Evolutionary conservation across 2,113 vertebrate genomes (phyloP).

Genomic region (Dasyornis broadbenti): DNA sequence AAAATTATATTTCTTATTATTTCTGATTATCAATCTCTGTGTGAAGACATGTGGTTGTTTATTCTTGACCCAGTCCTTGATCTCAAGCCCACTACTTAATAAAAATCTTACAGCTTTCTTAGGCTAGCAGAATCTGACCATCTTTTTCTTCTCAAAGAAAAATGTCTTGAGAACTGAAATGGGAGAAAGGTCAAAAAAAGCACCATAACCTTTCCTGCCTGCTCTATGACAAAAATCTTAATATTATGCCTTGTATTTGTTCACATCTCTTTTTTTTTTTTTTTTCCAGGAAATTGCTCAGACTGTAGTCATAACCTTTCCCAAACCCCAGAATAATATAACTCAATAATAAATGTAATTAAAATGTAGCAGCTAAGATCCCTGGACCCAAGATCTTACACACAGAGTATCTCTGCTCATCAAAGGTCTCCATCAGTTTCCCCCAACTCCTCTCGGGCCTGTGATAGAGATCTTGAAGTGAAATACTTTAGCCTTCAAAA

Average conservation of each 20-base stretch:
- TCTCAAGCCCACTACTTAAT: background rate
- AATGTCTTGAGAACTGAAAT: background rate
- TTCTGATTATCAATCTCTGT: background rate
- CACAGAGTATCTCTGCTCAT: background rate
- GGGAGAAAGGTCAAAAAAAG: background rate
- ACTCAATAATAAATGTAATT: conserved; percentile 13
- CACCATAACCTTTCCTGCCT: background rate
- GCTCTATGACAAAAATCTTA: background rate
- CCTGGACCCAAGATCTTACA: background rate
- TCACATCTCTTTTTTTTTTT: background rate
- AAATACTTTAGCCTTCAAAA: background rate
- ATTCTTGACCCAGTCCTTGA: background rate
- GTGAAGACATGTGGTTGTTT: background rate
- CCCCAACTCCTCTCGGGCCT: background rate
- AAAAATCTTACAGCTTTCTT: background rate
- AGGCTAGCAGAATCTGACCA: background rate
- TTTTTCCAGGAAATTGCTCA: background rate
- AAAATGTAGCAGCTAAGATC: background rate
- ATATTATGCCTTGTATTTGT: background rate
- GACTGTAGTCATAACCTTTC: background rate
- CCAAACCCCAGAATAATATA: background rate
- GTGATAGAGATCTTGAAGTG: background rate
- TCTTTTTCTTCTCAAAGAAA: background rate
- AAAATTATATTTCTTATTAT: background rate
- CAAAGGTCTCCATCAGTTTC: background rate